These are phyloP conservation scores for Alectoris magna DNA, from an alignment of 2,797 vertebrate species.

Conservation along the genomic window DNA sequence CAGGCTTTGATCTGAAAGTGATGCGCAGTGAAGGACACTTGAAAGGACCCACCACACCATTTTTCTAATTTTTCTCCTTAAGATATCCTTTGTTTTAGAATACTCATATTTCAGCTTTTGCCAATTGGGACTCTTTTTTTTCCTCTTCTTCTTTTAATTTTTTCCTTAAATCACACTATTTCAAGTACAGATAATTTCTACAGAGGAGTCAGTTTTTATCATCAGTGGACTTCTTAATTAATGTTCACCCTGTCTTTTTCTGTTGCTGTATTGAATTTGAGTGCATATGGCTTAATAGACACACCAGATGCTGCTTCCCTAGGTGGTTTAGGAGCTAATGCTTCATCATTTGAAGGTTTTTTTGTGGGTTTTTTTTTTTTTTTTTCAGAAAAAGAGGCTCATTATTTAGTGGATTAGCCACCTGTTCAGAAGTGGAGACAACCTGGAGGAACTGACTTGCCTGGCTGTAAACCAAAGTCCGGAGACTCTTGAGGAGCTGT, in stretches of 20 bases:
- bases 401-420: slow-evolving; percentile 27
- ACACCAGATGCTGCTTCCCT: slow-evolving; percentile 51
- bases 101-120: background rate
- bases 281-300: slow-evolving; percentile 44
- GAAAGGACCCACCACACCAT: background rate
- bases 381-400: background rate
- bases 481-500: background rate
- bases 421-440: background rate
- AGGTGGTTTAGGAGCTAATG: slow-evolving; percentile 54
- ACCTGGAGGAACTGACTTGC: background rate
- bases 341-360: slow-evolving; percentile 35
- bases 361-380: too few relatives aligned
- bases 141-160: background rate
- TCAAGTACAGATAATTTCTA: background rate
- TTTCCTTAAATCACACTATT: background rate
- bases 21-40: background rate
- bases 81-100: background rate
- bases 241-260: slow-evolving; percentile 45
- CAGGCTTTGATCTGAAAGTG: background rate
- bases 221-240: slow-evolving; percentile 50
- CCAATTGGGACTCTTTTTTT: background rate
- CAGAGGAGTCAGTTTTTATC: slow-evolving; percentile 15
- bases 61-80: background rate
- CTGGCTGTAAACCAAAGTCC: background rate
- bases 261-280: slow-evolving; percentile 54